Evolutionary conservation across 2,888 invertebrate species (phyloP).

Genomic region (Pemphredon lugubris): DNA sequence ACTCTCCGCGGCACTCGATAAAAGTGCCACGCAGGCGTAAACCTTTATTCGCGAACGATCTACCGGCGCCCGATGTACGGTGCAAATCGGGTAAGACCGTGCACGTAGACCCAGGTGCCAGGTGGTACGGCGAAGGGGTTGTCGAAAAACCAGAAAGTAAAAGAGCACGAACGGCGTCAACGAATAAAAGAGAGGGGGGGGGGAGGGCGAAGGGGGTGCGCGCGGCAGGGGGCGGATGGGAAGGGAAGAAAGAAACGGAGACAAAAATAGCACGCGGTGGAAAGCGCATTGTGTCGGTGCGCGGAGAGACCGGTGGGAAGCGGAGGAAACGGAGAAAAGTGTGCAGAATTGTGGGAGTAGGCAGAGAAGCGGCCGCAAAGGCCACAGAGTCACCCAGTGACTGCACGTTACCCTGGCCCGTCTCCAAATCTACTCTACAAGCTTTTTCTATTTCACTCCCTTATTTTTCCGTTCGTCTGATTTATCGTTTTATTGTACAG

Average conservation of each 20-base stretch:
- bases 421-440: constrained; percentile 77
- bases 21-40: constrained; percentile 41
- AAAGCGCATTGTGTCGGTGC: constrained; percentile 35
- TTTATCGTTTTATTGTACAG: constrained; percentile 75
- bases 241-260: constrained; percentile 31
- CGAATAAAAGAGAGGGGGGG: constrained; percentile 21
- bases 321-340: constrained; percentile 38
- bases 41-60: constrained; percentile 73
- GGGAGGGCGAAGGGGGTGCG: not conserved
- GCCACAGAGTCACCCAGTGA: constrained; percentile 61
- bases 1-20: constrained; percentile 18
- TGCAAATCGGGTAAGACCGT: constrained; percentile 68
- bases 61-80: constrained; percentile 70
- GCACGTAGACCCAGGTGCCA: constrained; percentile 35
- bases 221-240: constrained; percentile 12
- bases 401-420: constrained; percentile 68
- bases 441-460: constrained; percentile 75
- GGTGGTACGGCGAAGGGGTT: constrained; percentile 17
- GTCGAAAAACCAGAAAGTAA: constrained; percentile 8
- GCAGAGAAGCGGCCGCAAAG: constrained; percentile 60
- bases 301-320: constrained; percentile 33
- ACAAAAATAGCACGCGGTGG: constrained; percentile 42
- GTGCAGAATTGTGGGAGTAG: constrained; percentile 43
- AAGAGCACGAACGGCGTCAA: constrained; percentile 28
- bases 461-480: constrained; percentile 73